A percentile compares a stretch with the other conserved stretches of the same genome.
Evolutionary conservation across 2,797 vertebrate species (phyloP).

Genomic region (Psittacula derbiana): DNA sequence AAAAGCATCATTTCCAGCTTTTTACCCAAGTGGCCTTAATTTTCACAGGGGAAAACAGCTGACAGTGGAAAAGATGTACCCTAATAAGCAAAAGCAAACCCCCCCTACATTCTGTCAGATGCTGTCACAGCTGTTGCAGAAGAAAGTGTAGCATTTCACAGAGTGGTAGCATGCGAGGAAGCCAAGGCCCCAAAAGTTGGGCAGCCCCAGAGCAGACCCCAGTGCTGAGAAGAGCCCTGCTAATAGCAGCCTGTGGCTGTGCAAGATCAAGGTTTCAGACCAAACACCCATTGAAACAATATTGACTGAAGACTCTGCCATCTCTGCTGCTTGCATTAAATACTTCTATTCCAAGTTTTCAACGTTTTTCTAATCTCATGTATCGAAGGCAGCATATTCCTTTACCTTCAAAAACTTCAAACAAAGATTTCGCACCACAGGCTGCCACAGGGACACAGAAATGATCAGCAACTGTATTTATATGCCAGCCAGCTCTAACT

Average conservation of each 20-base stretch:
- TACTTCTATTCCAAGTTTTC: neutral
- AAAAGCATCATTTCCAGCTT: neutral
- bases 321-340: neutral
- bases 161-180: neutral
- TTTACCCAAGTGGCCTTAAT: neutral
- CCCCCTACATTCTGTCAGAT: neutral
- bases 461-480: neutral
- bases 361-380: neutral
- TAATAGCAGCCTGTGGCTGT: rapidly evolving
- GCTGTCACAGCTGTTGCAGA: neutral
- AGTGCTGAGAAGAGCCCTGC: neutral
- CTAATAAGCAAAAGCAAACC: neutral
- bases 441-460: neutral
- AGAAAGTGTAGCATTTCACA: neutral
- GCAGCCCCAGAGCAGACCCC: neutral
- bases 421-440: neutral
- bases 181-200: neutral
- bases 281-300: neutral
- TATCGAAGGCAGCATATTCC: neutral
- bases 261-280: neutral
- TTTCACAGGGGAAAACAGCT: neutral
- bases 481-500: neutral
- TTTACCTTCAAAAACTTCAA: neutral
- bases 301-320: neutral
- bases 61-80: neutral